A percentile compares a stretch with the other conserved stretches of the same genome.
phyloP scores from a whole-genome alignment of 2,888 invertebrate species.

The Toxonevra muliebris region DNA sequence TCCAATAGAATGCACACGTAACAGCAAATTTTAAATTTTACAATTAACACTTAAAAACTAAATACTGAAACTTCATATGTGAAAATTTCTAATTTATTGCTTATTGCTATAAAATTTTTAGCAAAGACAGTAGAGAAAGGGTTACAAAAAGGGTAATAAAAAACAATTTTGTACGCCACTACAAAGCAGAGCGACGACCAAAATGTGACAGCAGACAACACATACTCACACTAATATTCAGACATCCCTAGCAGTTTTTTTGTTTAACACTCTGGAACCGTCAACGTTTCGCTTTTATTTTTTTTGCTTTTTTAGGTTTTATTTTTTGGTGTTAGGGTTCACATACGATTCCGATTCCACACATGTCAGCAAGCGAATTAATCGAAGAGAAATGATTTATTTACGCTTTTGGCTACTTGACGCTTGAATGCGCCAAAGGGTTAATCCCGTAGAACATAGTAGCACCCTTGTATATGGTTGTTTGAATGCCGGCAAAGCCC shows the following conservation, averaged over 20 bases:
- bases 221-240: neutral
- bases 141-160: slow-evolving; percentile 49
- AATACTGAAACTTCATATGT: slow-evolving; percentile 15
- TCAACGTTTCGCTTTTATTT: neutral
- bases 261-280: neutral
- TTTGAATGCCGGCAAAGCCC: neutral
- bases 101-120: slow-evolving; percentile 14
- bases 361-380: slow-evolving; percentile 66
- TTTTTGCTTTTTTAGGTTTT: neutral
- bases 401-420: slow-evolving; percentile 52
- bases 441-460: neutral
- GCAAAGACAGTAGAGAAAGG: slow-evolving; percentile 17
- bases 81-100: slow-evolving; percentile 30
- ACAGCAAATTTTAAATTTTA: slow-evolving; percentile 26
- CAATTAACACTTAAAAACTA: slow-evolving; percentile 46
- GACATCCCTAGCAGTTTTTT: neutral
- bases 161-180: slow-evolving; percentile 64
- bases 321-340: slow-evolving; percentile 18
- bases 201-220: slow-evolving; percentile 54
- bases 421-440: slow-evolving; percentile 49
- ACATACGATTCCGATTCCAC: slow-evolving; percentile 43
- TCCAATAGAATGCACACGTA: slow-evolving; percentile 26
- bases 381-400: slow-evolving; percentile 66
- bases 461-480: no score
- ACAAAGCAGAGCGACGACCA: slow-evolving; percentile 62